A percentile compares a stretch with the other conserved stretches of the same genome.
Conservation (phyloP, 2,113 vertebrate genomes). For the Himantopus leucocephalus region DNA sequence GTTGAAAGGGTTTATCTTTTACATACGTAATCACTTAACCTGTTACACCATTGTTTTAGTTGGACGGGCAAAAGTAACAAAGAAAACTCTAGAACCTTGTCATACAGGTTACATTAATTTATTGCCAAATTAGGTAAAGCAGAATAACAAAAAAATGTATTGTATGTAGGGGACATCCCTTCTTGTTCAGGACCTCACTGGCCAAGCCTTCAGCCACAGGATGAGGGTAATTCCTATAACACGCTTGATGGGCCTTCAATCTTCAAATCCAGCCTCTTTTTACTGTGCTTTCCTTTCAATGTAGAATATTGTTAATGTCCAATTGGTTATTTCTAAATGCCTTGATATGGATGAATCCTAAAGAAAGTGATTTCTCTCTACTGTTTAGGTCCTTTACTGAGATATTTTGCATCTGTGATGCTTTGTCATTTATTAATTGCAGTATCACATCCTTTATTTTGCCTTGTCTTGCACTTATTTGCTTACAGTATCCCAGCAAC, state of each 20-base stretch:
- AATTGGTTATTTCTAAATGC: background rate
- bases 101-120: background rate
- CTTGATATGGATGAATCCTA: background rate
- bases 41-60: background rate
- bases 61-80: background rate
- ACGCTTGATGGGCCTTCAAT: background rate
- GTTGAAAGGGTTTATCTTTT: background rate
- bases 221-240: background rate
- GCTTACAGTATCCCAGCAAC: background rate
- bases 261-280: background rate
- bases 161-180: background rate
- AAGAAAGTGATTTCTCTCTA: background rate
- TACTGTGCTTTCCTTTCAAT: background rate
- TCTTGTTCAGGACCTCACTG: background rate
- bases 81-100: background rate
- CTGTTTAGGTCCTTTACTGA: background rate
- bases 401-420: background rate
- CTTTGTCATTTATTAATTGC: background rate
- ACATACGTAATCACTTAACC: background rate
- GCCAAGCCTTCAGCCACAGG: background rate
- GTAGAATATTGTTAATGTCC: background rate
- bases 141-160: background rate
- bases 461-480: background rate
- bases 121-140: background rate
- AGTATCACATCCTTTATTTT: background rate